Conservation (phyloP, 2,113 vertebrate genomes). For the Leucoraja erinaceus region DNA sequence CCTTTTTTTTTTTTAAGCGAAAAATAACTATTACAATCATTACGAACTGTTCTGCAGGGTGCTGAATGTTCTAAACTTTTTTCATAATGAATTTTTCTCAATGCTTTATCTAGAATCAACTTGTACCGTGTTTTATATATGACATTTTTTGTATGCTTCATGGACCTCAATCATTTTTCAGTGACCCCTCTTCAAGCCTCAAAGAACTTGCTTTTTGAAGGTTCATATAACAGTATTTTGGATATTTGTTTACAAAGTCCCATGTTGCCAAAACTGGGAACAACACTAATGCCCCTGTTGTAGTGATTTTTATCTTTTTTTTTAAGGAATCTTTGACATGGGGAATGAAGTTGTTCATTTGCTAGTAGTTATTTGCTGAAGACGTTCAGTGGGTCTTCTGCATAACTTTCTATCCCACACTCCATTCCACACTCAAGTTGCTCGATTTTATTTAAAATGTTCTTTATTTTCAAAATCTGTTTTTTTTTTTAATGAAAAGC, state of each 20-base stretch:
- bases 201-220: constrained; percentile 3
- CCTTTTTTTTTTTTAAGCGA: background rate
- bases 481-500: background rate
- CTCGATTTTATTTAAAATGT: background rate
- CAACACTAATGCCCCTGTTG: background rate
- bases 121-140: constrained; percentile 59
- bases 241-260: constrained; percentile 68
- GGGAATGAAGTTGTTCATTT: background rate
- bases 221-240: constrained; percentile 59
- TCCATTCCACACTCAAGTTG: background rate
- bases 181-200: background rate
- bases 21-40: background rate
- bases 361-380: background rate
- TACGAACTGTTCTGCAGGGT: constrained; percentile 29
- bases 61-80: constrained; percentile 44
- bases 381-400: background rate
- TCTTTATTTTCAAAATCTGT: background rate
- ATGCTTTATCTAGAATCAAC: constrained; percentile 40
- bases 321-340: constrained; percentile 11
- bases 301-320: constrained; percentile 15
- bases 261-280: constrained; percentile 46
- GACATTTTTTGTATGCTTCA: constrained; percentile 40
- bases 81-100: constrained; percentile 40
- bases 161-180: background rate
- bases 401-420: background rate